phyloP scores from a whole-genome alignment of 2,888 invertebrate genomes.

The Tachina fera region DNA sequence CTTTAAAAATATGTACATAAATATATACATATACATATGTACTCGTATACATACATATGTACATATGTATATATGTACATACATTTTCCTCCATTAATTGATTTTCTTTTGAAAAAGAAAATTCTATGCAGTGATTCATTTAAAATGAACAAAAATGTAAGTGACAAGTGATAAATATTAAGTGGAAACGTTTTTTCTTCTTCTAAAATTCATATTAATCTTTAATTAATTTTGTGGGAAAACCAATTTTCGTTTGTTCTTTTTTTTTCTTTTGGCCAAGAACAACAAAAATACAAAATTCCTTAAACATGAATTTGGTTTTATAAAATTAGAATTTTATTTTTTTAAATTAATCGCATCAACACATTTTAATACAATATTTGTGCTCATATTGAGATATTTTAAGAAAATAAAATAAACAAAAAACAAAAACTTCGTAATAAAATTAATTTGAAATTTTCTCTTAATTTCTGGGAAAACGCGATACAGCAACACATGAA shows the following conservation, averaged over 20 bases:
- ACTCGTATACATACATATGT: neutral
- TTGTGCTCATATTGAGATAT: conserved; percentile 8
- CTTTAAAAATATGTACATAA: too few relatives aligned
- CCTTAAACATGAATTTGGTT: conserved; percentile 50
- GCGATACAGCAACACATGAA: conserved; percentile 22
- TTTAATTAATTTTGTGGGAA: conserved; percentile 28
- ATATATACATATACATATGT: neutral
- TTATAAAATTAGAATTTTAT: conserved; percentile 39
- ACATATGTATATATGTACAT: neutral
- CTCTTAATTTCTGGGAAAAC: conserved; percentile 32
- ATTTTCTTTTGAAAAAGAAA: neutral
- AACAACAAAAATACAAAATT: conserved; percentile 29
- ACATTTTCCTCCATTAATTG: conserved; percentile 1
- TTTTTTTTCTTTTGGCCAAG: conserved; percentile 6
- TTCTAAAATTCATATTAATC: conserved; percentile 4
- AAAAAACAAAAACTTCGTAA: conserved; percentile 49
- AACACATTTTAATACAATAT: conserved; percentile 7
- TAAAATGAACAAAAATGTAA: conserved; percentile 1
- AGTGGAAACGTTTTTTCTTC: conserved; percentile 16
- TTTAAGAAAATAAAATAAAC: conserved; percentile 18
- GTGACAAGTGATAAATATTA: conserved; percentile 14
- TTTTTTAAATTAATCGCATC: conserved; percentile 10
- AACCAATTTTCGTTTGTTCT: neutral
- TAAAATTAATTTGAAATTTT: conserved; percentile 56
- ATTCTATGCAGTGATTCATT: conserved; percentile 20